A percentile compares a stretch with the other conserved stretches of the same genome.
Evolutionary conservation across 2,113 vertebrate species (phyloP).

Genomic region (Tonatia bakeri): DNA sequence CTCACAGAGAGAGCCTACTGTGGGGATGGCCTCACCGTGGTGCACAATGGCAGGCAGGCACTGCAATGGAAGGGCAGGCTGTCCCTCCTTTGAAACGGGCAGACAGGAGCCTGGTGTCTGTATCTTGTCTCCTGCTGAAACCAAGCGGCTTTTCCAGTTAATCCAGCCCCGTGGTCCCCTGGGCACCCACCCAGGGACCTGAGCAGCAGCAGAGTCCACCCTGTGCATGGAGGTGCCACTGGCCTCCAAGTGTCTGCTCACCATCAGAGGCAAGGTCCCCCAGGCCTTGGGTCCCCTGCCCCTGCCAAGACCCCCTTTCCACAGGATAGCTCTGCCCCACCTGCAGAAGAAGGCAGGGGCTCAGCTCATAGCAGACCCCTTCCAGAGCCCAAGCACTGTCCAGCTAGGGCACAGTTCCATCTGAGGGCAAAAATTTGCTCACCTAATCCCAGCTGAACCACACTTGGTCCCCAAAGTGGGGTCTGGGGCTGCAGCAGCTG

Average conservation of each 20-base stretch:
- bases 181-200: neutral
- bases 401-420: rapidly evolving
- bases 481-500: too few species aligned
- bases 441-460: rapidly evolving
- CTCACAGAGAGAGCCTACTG: neutral
- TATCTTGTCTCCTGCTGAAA: neutral
- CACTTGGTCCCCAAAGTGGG: neutral
- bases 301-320: neutral
- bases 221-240: rapidly evolving
- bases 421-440: neutral
- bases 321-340: neutral
- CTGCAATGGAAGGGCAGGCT: neutral
- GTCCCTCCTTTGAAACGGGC: neutral
- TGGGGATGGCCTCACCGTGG: neutral
- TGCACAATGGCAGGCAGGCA: neutral
- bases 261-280: neutral
- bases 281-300: neutral
- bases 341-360: neutral
- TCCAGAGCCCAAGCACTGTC: rapidly evolving
- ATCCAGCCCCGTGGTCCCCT: neutral
- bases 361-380: neutral
- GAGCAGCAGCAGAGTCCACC: rapidly evolving
- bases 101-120: neutral
- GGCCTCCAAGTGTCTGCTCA: too few species aligned
- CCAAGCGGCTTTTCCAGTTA: neutral